phyloP scores from a whole-genome alignment of 2,888 invertebrate genomes.

The Parthenolecanium corni region DNA sequence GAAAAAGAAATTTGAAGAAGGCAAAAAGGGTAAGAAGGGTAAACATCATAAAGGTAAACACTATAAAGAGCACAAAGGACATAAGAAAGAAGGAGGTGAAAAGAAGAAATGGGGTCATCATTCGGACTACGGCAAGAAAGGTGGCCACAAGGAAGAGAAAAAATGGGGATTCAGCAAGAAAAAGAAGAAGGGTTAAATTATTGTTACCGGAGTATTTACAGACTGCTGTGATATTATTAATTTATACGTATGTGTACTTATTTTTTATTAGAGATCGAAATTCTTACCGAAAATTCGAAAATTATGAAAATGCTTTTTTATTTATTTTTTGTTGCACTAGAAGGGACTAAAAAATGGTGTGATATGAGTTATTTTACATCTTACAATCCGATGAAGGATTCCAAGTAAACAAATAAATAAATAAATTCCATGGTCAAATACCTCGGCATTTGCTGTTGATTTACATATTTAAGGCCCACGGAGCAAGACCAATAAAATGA shows the following conservation, averaged over 20 bases:
- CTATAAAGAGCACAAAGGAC: slow-evolving; percentile 65
- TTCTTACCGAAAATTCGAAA: too few relatives aligned
- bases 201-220: not conserved
- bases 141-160: slow-evolving; percentile 65
- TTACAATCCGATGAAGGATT: too few relatives aligned
- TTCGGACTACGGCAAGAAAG: slow-evolving; percentile 65
- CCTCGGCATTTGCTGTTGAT: too few relatives aligned
- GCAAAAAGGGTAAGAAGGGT: slow-evolving; percentile 69
- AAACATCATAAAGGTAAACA: slow-evolving; percentile 69
- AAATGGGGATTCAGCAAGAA: slow-evolving; percentile 56
- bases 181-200: slow-evolving; percentile 5
- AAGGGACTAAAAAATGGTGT: too few relatives aligned
- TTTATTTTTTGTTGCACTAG: too few relatives aligned
- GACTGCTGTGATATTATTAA: slow-evolving; percentile 25
- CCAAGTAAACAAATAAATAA: too few relatives aligned
- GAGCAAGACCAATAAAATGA: too few relatives aligned
- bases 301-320: too few relatives aligned
- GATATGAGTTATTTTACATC: too few relatives aligned
- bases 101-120: slow-evolving; percentile 64
- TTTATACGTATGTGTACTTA: slow-evolving; percentile 6
- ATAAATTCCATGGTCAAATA: too few relatives aligned
- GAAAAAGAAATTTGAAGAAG: slow-evolving; percentile 61
- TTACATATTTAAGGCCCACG: too few relatives aligned
- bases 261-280: too few relatives aligned
- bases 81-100: slow-evolving; percentile 65